Percentiles rank a stretch among this genome's conserved stretches.
These are phyloP conservation scores for Erinaceus europaeus DNA, from an alignment of 2,113 vertebrate genomes.

Conservation along the genomic window DNA sequence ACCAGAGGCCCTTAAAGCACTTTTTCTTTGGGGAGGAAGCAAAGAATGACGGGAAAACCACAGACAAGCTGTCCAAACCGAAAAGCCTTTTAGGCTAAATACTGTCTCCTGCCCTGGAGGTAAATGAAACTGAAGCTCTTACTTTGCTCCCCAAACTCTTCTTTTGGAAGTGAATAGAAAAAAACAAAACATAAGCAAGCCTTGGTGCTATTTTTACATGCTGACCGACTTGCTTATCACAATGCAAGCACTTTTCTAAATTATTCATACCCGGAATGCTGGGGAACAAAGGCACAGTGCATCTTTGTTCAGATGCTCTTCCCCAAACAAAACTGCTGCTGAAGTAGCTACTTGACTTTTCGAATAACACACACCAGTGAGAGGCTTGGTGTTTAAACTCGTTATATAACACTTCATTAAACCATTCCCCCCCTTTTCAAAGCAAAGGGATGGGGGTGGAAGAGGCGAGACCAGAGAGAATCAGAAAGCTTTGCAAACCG, in stretches of 20 bases:
- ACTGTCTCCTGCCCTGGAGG: not conserved
- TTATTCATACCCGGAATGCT: slow-evolving; percentile 34
- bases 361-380: not conserved
- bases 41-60: slow-evolving; percentile 1
- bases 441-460: not conserved
- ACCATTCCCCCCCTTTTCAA: not conserved
- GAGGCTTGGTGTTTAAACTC: not conserved
- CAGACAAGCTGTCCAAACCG: slow-evolving; percentile 7
- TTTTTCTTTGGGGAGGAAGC: not conserved
- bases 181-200: slow-evolving; percentile 2
- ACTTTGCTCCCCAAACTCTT: slow-evolving; percentile 27
- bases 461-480: not conserved
- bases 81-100: not conserved
- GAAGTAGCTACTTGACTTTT: slow-evolving; percentile 58
- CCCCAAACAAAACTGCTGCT: slow-evolving; percentile 31
- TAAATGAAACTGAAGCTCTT: slow-evolving; percentile 32
- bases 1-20: not conserved
- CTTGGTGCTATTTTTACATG: slow-evolving; percentile 18
- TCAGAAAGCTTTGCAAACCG: not conserved
- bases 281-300: slow-evolving; percentile 41
- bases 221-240: not conserved
- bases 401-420: slow-evolving; percentile 35
- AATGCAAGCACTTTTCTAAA: slow-evolving; percentile 46
- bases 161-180: not conserved
- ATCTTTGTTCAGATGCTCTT: slow-evolving; percentile 52